A percentile compares a stretch with the other conserved stretches of the same genome.
These are phyloP conservation scores for Porites lobata DNA, from an alignment of 92 coral and sea anemone species.

Conservation along the genomic window DNA sequence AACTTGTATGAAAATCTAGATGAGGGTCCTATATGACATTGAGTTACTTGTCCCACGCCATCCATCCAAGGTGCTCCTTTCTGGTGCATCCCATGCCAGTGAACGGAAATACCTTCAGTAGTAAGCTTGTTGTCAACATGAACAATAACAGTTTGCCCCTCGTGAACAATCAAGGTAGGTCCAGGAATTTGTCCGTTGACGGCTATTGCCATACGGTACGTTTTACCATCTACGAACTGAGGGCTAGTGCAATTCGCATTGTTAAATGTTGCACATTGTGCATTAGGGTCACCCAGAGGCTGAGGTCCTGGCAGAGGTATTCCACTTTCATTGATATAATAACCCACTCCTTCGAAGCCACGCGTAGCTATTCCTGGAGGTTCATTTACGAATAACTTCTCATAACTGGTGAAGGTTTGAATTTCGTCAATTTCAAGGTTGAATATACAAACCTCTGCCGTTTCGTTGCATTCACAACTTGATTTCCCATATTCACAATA, in stretches of 20 bases:
- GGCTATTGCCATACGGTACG: conserved; percentile 66
- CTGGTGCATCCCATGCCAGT: conserved; percentile 40
- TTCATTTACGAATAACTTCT: conserved; percentile 27
- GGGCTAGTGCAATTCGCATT: conserved; percentile 45
- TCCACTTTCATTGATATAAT: conserved; percentile 6
- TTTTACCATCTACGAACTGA: conserved; percentile 64
- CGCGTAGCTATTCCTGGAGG: background rate
- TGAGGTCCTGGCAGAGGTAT: background rate
- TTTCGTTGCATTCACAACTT: conserved; percentile 11
- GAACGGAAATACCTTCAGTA: conserved; percentile 47
- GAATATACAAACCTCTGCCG: background rate
- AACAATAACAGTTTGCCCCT: conserved; percentile 68
- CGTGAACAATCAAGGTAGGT: conserved; percentile 70
- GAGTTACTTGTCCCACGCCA: conserved; percentile 83
- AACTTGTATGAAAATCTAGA: conserved; percentile 77
- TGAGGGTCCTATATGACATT: conserved; percentile 73
- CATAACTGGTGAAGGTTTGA: conserved; percentile 1
- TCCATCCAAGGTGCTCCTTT: conserved; percentile 84
- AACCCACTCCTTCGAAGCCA: conserved; percentile 31
- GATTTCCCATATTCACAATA: conserved; percentile 21
- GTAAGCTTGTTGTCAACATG: conserved; percentile 69
- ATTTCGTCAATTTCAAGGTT: conserved; percentile 26
- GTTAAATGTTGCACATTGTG: conserved; percentile 27
- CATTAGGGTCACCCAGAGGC: too few species aligned
- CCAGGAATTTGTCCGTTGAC: conserved; percentile 79